phyloP scores from a whole-genome alignment of 2,113 vertebrate genomes.

The Benitochromis conjunctus region DNA sequence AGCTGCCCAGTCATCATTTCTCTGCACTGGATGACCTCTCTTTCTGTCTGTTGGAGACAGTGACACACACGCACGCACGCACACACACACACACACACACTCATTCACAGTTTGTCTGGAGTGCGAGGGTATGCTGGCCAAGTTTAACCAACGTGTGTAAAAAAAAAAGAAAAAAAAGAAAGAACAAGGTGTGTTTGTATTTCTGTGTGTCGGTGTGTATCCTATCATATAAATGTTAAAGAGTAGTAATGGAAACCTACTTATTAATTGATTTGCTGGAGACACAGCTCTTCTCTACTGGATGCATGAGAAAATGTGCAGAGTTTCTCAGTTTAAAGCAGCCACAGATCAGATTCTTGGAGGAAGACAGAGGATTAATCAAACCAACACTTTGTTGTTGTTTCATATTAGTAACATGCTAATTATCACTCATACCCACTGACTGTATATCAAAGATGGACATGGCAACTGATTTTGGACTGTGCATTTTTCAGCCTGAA shows the following conservation, averaged over 20 bases:
- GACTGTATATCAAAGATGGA: neutral
- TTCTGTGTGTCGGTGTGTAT: neutral
- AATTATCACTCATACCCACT: neutral
- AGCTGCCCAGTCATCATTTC: slow-evolving; percentile 69
- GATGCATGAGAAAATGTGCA: neutral
- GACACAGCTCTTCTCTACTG: neutral
- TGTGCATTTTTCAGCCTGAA: neutral
- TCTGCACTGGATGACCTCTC: slow-evolving; percentile 54
- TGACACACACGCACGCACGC: neutral
- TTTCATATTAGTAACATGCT: neutral
- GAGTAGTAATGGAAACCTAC: neutral
- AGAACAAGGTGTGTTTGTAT: slow-evolving; percentile 13
- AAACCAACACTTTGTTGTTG: neutral
- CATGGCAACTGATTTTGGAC: neutral
- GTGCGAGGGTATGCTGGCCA: slow-evolving; percentile 46
- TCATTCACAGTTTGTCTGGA: slow-evolving; percentile 57
- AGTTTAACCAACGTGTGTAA: slow-evolving; percentile 47
- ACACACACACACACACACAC: neutral
- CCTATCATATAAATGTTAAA: neutral
- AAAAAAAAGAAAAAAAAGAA: neutral
- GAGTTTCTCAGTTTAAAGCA: neutral
- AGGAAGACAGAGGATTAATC: neutral
- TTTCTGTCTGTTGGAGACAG: slow-evolving; percentile 11
- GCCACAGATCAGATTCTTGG: neutral
- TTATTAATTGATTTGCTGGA: slow-evolving; percentile 5